phyloP scores from a whole-genome alignment of 2,888 invertebrate genomes.

The Lasiommata megera region DNA sequence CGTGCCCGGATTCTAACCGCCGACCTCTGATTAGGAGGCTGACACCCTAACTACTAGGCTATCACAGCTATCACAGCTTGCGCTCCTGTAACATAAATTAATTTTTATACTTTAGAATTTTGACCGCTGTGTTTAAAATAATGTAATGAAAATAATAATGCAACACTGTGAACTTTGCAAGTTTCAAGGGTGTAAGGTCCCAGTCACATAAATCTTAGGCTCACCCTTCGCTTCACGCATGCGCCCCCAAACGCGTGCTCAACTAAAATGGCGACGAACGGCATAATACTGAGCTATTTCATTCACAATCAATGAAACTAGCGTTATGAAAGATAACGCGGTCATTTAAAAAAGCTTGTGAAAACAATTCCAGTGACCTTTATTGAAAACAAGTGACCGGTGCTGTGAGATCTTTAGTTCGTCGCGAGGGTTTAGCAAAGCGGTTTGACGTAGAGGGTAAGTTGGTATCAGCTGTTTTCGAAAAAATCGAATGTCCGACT shows the following conservation, averaged over 20 bases:
- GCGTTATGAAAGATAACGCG: conserved; percentile 22
- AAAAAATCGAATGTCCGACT: conserved; percentile 63
- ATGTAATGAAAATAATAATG: no score
- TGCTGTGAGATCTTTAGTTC: conserved; percentile 12
- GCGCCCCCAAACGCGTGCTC: conserved; percentile 42
- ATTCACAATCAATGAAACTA: conserved; percentile 15
- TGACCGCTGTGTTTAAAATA: no score
- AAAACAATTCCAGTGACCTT: conserved; percentile 5
- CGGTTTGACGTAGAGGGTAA: conserved; percentile 30
- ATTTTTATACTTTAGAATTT: no score
- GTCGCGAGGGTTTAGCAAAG: not conserved
- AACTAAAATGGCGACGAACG: conserved; percentile 55
- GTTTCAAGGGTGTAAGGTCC: conserved; percentile 30
- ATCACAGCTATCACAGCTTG: no score
- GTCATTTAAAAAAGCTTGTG: not conserved
- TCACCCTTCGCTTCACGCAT: conserved; percentile 65
- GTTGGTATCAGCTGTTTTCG: conserved; percentile 66
- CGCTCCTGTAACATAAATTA: no score
- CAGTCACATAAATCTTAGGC: conserved; percentile 33
- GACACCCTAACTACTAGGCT: no score
- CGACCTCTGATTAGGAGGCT: no score
- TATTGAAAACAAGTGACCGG: conserved; percentile 13
- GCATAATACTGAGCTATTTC: conserved; percentile 30
- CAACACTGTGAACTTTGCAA: conserved; percentile 14
- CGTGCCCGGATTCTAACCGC: no score